A percentile compares a stretch with the other conserved stretches of the same genome.
Conservation (phyloP, 2,888 invertebrate species). For the Drosophila ezoana region DNA sequence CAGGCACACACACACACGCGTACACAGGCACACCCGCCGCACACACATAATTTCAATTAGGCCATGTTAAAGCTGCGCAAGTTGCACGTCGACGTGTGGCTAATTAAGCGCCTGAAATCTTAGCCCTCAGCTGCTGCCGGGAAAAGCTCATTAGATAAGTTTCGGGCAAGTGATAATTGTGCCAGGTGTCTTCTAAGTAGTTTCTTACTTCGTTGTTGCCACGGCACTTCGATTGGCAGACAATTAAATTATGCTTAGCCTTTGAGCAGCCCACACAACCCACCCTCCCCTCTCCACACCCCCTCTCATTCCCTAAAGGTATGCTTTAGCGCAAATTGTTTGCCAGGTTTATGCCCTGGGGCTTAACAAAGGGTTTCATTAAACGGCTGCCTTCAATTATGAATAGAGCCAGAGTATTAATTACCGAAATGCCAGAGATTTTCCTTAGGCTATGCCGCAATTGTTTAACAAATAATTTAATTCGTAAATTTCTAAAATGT, state of each 20-base stretch:
- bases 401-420: neutral
- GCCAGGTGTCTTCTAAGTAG: conserved; percentile 7
- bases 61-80: conserved; percentile 43
- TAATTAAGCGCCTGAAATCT: conserved; percentile 67
- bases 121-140: conserved; percentile 18
- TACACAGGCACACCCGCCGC: conserved; percentile 8
- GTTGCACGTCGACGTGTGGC: conserved; percentile 48
- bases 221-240: conserved; percentile 55
- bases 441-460: too few species aligned
- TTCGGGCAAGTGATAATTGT: conserved; percentile 57
- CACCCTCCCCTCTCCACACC: too few species aligned
- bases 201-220: conserved; percentile 17
- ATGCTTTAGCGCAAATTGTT: conserved; percentile 31
- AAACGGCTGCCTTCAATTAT: neutral
- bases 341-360: conserved; percentile 5
- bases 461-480: too few species aligned
- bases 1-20: conserved; percentile 5
- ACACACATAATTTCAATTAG: conserved; percentile 68
- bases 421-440: neutral
- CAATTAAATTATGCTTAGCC: conserved; percentile 68
- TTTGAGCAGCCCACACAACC: conserved; percentile 36
- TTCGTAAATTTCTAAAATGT: too few species aligned
- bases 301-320: conserved; percentile 37
- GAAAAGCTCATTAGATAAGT: conserved; percentile 37
- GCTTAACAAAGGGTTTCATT: conserved; percentile 11